Base-by-base conservation (phyloP, 2,888 invertebrate species). In the Drosophila meridiana region DNA sequence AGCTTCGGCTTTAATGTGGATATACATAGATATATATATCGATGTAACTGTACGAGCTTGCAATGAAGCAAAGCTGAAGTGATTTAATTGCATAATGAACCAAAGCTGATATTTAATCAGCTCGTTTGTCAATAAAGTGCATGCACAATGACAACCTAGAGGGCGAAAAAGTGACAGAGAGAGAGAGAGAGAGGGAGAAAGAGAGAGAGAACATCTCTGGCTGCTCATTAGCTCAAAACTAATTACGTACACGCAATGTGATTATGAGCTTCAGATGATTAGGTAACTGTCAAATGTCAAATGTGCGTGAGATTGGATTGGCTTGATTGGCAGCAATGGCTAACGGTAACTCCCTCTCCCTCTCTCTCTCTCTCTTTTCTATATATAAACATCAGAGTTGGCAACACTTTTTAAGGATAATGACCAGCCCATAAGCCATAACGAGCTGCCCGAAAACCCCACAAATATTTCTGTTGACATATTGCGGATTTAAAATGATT, bases 401-500 rank as follows among this genome's bases (percentile, higher is more conserved):
- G 48, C 63, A 69, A 52, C 47, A 53, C 40, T 69, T 59, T 58
- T 59, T 38, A 55, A 42, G 57, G 60, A 80, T 80, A 80, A 80
- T 69, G 66, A 53, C 38, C 64, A 61, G 58, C 40, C 70, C 76
- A 69, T 77, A 86, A 83, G 86, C 83, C 76, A 71, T 89, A 84
- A 89, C 82, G 89, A 81, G 78, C 75, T 82, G 60, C 58, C 59
- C 73, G 73, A 69, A 61, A 58, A 52, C 66, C 59, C 71, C 73
- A 73, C 86, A 89, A 80, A 90, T 89, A 87, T 89, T 83, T 36
- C 14, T 78, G 90, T 90, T 87, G 90, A 87, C 87, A 87, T 87
- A 87, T 87, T 86, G 89, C 84, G 87, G 87, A 89, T 89, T 87
- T 87, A 86, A 90, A 87, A 87, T 87, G 87, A 87, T 87, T 87